Conservation (phyloP, 2,888 invertebrate species). For the Pediacus dermestoides region DNA sequence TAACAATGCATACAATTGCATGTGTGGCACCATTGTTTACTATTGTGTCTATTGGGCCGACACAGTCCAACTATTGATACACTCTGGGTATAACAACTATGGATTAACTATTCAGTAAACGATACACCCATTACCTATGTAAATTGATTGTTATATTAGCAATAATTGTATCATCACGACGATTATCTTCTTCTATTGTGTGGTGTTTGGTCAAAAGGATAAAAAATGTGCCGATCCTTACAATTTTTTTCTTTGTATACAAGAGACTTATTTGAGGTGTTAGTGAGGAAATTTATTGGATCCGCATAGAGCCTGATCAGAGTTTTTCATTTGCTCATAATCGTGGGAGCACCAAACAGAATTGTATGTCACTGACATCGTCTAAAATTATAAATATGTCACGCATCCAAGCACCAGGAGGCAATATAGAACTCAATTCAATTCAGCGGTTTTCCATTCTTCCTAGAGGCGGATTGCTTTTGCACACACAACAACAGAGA, state of each 20-base stretch:
- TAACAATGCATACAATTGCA: slow-evolving; percentile 47
- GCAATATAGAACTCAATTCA: too few species aligned
- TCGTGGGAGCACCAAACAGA: too few species aligned
- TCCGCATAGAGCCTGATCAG: too few species aligned
- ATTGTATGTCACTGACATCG: too few species aligned
- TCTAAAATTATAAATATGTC: too few species aligned
- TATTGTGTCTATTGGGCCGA: slow-evolving; percentile 44
- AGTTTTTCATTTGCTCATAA: too few species aligned
- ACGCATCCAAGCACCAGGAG: too few species aligned
- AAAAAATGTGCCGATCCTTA: background rate
- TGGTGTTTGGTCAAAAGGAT: background rate
- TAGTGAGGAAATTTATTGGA: too few species aligned
- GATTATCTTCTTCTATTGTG: slow-evolving; percentile 24
- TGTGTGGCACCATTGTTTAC: slow-evolving; percentile 43
- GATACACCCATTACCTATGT: slow-evolving; percentile 48
- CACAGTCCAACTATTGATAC: slow-evolving; percentile 48
- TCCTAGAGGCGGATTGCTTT: too few species aligned
- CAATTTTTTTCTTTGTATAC: slow-evolving; percentile 9
- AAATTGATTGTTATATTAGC: slow-evolving; percentile 47
- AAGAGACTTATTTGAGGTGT: too few species aligned
- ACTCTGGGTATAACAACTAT: slow-evolving; percentile 47
- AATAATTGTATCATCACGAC: slow-evolving; percentile 32
- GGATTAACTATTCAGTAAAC: slow-evolving; percentile 48
- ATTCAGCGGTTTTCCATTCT: too few species aligned
- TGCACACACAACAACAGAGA: too few species aligned